Percentiles rank a stretch among this genome's conserved stretches.
Conservation (phyloP, 2,888 invertebrate species). For the Tortricodes alternella region DNA sequence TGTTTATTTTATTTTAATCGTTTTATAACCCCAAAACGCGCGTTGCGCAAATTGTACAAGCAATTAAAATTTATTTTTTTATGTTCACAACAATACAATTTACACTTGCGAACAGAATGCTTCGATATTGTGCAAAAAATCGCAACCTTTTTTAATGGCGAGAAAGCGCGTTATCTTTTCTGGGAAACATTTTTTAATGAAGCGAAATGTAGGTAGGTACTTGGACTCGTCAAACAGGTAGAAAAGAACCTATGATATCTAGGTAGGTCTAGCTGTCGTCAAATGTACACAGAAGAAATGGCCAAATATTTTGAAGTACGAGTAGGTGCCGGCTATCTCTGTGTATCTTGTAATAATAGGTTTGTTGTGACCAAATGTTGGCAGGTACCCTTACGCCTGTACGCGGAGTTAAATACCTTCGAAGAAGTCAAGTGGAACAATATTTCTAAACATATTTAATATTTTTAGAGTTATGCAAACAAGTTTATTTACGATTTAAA, state of each 20-base stretch:
- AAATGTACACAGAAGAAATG: background rate
- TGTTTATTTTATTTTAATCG: constrained; percentile 14
- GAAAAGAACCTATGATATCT: background rate
- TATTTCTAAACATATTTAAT: constrained; percentile 45
- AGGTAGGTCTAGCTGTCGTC: background rate
- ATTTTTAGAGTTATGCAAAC: constrained; percentile 59
- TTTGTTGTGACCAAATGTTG: too few species aligned
- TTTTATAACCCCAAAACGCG: constrained; percentile 28
- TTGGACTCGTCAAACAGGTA: background rate
- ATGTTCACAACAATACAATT: constrained; percentile 31
- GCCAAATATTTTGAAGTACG: too few species aligned
- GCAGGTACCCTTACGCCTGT: too few species aligned
- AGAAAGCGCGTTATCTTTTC: constrained; percentile 57
- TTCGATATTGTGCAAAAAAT: constrained; percentile 54
- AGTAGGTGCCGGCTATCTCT: too few species aligned
- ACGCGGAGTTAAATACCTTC: constrained; percentile 8
- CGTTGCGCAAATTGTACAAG: constrained; percentile 25
- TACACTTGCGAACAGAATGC: constrained; percentile 17
- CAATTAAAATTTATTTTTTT: constrained; percentile 33
- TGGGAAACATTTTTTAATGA: constrained; percentile 24
- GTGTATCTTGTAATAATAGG: too few species aligned
- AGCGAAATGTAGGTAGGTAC: constrained; percentile 2
- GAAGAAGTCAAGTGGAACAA: constrained; percentile 26
- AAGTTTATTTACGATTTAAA: constrained; percentile 41
- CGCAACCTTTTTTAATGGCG: constrained; percentile 54